Conservation (phyloP, 1,140 invertebrate genomes). For the Caerostris extrusa region DNA sequence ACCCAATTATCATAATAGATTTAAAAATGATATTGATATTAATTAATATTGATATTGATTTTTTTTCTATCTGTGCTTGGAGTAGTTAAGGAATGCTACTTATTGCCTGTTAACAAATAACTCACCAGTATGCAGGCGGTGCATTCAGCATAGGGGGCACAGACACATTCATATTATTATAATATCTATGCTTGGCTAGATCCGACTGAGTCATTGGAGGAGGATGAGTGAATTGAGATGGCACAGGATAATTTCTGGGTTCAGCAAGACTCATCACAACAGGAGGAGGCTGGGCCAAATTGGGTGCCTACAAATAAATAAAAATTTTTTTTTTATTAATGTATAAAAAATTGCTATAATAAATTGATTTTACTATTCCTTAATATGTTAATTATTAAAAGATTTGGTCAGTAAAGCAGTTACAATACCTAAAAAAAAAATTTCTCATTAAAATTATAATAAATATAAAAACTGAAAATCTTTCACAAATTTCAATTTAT, state of each 20-base stretch:
- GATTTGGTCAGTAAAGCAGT: background rate
- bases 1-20: too few relatives aligned
- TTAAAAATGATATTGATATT: too few relatives aligned
- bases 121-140: constrained; percentile 47
- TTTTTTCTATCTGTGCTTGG: too few relatives aligned
- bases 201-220: constrained; percentile 31
- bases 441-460: too few relatives aligned
- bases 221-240: constrained; percentile 34
- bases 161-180: constrained; percentile 32
- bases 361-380: background rate
- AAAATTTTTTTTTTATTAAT: background rate
- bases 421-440: too few relatives aligned
- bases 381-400: background rate
- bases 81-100: too few relatives aligned
- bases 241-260: constrained; percentile 43
- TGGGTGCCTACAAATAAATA: constrained; percentile 37
- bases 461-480: too few relatives aligned
- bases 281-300: constrained; percentile 45
- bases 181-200: constrained; percentile 58
- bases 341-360: background rate
- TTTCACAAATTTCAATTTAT: too few relatives aligned
- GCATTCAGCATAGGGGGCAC: background rate
- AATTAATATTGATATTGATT: too few relatives aligned
- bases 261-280: constrained; percentile 58
- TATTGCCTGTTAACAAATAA: background rate